Evolutionary conservation across 2,888 invertebrate genomes (phyloP).

Genomic region (Drosophila fulvimacula): DNA sequence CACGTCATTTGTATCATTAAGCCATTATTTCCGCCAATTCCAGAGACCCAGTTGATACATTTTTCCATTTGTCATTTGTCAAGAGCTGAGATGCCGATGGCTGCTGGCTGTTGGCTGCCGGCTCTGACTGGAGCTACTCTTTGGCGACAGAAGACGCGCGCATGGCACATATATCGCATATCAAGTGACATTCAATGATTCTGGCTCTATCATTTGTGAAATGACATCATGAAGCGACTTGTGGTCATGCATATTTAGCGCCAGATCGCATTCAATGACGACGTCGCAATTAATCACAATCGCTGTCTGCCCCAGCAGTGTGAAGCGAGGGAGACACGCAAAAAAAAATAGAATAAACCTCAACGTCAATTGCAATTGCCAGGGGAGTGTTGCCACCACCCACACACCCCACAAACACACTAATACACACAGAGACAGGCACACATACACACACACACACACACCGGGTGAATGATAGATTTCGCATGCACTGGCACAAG

Average conservation of each 20-base stretch:
- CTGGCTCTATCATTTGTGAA: constrained; percentile 41
- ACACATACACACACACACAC: constrained; percentile 33
- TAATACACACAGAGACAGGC: no score
- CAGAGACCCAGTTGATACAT: constrained; percentile 43
- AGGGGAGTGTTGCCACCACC: constrained; percentile 43
- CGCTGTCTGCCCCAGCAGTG: constrained; percentile 26
- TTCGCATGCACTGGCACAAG: constrained; percentile 56
- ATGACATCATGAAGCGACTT: constrained; percentile 66
- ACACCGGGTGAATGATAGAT: constrained; percentile 19
- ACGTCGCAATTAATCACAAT: constrained; percentile 75
- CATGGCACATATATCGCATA: constrained; percentile 42
- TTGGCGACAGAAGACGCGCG: constrained; percentile 39
- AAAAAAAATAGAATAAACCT: constrained; percentile 19
- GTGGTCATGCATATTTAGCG: constrained; percentile 61
- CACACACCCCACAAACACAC: constrained; percentile 6
- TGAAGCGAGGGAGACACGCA: not conserved
- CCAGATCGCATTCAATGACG: constrained; percentile 76
- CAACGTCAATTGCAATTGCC: constrained; percentile 58
- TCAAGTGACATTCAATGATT: constrained; percentile 61
- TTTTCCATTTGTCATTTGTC: constrained; percentile 64
- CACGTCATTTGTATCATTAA: constrained; percentile 76
- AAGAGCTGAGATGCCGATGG: constrained; percentile 21
- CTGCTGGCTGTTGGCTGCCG: not conserved
- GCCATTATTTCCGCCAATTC: constrained; percentile 74
- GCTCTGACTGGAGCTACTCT: constrained; percentile 4